Evolutionary conservation across 2,113 vertebrate genomes (phyloP).

Genomic region (Aphelocoma coerulescens): DNA sequence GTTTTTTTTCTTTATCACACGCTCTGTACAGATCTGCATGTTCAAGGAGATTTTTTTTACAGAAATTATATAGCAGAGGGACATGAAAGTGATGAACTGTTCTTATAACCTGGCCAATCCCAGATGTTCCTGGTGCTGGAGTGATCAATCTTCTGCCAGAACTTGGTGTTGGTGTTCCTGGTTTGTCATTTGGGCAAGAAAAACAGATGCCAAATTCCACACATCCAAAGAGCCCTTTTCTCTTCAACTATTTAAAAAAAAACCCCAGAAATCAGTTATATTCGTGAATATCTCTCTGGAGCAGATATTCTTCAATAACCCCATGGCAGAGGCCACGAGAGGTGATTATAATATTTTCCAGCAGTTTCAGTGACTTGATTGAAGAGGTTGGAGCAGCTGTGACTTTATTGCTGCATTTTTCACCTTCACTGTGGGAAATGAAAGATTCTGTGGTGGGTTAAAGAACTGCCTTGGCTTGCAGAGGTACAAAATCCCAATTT

Average conservation of each 20-base stretch:
- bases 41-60: neutral
- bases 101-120: neutral
- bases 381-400: neutral
- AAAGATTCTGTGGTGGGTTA: neutral
- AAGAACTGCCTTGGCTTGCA: neutral
- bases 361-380: neutral
- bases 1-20: neutral
- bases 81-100: neutral
- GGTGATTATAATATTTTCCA: neutral
- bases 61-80: neutral
- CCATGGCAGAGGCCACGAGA: neutral
- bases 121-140: neutral
- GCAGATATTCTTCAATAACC: neutral
- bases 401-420: neutral
- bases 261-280: too few species aligned
- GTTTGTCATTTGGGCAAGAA: neutral
- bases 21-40: neutral
- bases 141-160: neutral
- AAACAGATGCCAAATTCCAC: neutral
- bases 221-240: neutral
- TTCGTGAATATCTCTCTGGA: neutral
- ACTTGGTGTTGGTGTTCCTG: neutral
- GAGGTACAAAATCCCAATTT: neutral
- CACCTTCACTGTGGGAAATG: neutral
- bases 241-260: neutral